A percentile compares a stretch with the other conserved stretches of the same genome.
phyloP scores from a whole-genome alignment of 2,888 invertebrate genomes.

The Uropetala carovei region DNA sequence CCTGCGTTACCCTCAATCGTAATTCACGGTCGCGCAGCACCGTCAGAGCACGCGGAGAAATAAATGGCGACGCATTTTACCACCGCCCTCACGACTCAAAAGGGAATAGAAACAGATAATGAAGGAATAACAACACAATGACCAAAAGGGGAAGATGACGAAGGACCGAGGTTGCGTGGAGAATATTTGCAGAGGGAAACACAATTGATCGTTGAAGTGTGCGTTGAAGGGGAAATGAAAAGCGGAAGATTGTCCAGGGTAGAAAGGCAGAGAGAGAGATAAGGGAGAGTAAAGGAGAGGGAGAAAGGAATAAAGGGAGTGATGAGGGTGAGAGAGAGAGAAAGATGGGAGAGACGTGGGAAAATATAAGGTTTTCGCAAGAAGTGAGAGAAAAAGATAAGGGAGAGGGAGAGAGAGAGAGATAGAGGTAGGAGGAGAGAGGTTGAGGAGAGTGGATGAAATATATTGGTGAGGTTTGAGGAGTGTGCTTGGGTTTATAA shows the following conservation, averaged over 20 bases:
- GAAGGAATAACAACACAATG: background rate
- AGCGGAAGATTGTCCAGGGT: no score
- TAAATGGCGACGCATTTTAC: background rate
- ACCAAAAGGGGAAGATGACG: background rate
- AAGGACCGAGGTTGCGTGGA: background rate
- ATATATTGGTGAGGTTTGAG: slow-evolving; percentile 32
- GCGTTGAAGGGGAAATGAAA: no score
- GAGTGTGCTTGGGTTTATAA: slow-evolving; percentile 18
- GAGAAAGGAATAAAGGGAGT: background rate
- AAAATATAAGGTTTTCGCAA: background rate
- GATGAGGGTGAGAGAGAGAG: background rate
- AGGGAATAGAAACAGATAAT: slow-evolving; percentile 7
- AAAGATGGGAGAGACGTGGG: slow-evolving; percentile 5
- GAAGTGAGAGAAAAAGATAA: background rate
- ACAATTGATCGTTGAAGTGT: background rate
- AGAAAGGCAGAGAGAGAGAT: no score
- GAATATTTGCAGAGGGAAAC: background rate
- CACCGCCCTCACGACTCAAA: background rate
- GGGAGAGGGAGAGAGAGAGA: no score
- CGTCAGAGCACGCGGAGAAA: background rate
- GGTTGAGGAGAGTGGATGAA: background rate
- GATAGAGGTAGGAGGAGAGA: no score
- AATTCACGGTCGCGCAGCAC: no score
- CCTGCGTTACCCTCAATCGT: no score
- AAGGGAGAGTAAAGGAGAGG: no score